Percentiles rank a stretch among this genome's conserved stretches.
Conservation (phyloP, 2,797 vertebrate species). For the Coregonus ussuriensis region DNA sequence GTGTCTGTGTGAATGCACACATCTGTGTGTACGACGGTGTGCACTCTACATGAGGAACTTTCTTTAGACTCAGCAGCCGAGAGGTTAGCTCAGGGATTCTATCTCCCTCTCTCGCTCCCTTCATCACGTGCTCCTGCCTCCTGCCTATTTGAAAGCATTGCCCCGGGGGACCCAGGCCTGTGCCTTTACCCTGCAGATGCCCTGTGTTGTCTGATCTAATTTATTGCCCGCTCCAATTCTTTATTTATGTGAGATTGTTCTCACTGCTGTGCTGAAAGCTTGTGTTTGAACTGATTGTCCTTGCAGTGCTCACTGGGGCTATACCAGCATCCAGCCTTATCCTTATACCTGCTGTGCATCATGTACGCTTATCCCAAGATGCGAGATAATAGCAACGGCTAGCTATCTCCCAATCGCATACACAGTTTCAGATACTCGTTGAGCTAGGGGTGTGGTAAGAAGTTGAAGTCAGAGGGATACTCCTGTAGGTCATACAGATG, state of each 20-base stretch:
- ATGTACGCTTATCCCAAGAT: not conserved
- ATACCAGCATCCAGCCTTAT: not conserved
- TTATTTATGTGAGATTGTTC: conserved; percentile 57
- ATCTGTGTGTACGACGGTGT: not conserved
- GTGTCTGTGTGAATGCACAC: not conserved
- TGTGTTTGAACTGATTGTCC: conserved; percentile 13
- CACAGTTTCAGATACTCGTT: not conserved
- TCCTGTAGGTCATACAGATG: not conserved
- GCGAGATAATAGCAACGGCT: not conserved
- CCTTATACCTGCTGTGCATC: not conserved
- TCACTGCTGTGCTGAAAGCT: conserved; percentile 39
- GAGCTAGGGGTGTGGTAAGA: not conserved
- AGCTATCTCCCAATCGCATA: not conserved
- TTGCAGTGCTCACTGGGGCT: conserved; percentile 22
- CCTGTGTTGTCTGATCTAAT: conserved; percentile 64
- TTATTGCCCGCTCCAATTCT: conserved; percentile 53
- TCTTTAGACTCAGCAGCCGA: not conserved
- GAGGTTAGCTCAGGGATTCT: not conserved
- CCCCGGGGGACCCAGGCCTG: conserved; percentile 49
- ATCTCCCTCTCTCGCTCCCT: not conserved
- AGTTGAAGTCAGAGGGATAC: not conserved
- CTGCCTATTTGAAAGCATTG: conserved; percentile 53
- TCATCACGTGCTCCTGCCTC: conserved; percentile 6
- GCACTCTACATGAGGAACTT: not conserved
- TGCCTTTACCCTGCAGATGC: conserved; percentile 61